Base-by-base conservation (phyloP, 2,113 vertebrate genomes). In the Rhineura floridana region DNA sequence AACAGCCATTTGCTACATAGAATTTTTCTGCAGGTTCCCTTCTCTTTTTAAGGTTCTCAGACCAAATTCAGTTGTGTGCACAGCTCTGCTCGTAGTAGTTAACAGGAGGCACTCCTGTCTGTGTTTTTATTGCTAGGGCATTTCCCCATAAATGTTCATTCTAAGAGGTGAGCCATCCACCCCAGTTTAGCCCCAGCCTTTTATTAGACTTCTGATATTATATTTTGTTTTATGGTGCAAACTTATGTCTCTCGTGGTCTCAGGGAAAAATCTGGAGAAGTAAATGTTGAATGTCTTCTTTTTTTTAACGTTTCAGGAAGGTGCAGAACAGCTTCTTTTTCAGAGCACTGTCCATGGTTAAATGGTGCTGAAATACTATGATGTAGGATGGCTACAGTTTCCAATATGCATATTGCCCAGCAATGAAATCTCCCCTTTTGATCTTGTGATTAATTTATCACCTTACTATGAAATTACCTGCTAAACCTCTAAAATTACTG, bases 321-420 rank as follows among this genome's bases (percentile, higher is more conserved):
- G 1, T 15, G 9, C n/a, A 65, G 59, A 50, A 36, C 13, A 28
- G 25, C 19, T 17, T 36, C 12, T 36, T 82, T 28, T 30, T 28
- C 21, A 9, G 59, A 11, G 72, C 36, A 2, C 81, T 83, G 59
- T 88, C 81, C 62, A 23, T 77, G 77, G 76, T 5, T 55, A 3
- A 46, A 39, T 59, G 72, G 87, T 88, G 81, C 72, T 88, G 81
- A 88, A 83, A 76, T 17, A 42, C 30, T 44, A 2, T 23, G 23
- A 42, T 72, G 10, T 8, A 8, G 39, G 10, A 10, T 44, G n/a
- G 30, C 6, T 62, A 48, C 69, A 25, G 28, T 55, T 67, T 3
- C 42, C 48, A 0, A 28, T 77, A 17, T 15, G 8, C 19, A 46
- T 12, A 25, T 5, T 63, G 19, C 39, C 17, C 13, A 25, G 44